Evolutionary conservation across 2,888 invertebrate species (phyloP).

Genomic region (Eubasilissa splendida): DNA sequence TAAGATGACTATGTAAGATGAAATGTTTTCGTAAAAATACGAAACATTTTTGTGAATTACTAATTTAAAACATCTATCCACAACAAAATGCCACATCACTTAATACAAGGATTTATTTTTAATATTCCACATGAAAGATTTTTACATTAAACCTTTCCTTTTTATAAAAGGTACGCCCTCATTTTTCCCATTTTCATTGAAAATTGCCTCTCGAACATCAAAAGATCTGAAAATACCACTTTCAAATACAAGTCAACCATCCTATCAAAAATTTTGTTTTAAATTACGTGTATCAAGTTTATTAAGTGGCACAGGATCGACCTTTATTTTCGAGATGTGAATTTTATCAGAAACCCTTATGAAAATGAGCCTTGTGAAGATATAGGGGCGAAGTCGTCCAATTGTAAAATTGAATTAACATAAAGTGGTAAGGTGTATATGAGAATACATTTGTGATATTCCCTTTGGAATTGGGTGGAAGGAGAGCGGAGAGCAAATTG

Average conservation of each 20-base stretch:
- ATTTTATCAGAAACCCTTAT: not conserved
- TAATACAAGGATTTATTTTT: conserved; percentile 2
- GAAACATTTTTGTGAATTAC: too few species aligned
- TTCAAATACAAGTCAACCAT: not conserved
- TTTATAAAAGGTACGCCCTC: conserved; percentile 20
- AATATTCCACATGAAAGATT: conserved; percentile 29
- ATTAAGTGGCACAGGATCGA: not conserved
- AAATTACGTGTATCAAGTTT: not conserved
- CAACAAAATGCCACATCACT: too few species aligned
- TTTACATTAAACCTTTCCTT: conserved; percentile 30
- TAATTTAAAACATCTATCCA: too few species aligned
- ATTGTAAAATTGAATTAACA: conserved; percentile 56
- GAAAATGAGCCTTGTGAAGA: not conserved
- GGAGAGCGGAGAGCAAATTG: not conserved
- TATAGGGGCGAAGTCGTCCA: conserved; percentile 24
- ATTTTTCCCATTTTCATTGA: conserved; percentile 9
- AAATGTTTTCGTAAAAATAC: too few species aligned
- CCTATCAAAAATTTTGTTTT: not conserved
- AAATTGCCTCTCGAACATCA: conserved; percentile 22
- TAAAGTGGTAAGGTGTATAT: conserved; percentile 51
- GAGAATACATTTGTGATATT: conserved; percentile 34
- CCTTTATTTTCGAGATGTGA: not conserved
- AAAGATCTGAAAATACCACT: not conserved
- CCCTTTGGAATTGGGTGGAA: not conserved
- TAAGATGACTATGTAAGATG: too few species aligned